These are phyloP conservation scores for Chaetura pelagica DNA, from an alignment of 2,113 vertebrate genomes.

Conservation along the genomic window DNA sequence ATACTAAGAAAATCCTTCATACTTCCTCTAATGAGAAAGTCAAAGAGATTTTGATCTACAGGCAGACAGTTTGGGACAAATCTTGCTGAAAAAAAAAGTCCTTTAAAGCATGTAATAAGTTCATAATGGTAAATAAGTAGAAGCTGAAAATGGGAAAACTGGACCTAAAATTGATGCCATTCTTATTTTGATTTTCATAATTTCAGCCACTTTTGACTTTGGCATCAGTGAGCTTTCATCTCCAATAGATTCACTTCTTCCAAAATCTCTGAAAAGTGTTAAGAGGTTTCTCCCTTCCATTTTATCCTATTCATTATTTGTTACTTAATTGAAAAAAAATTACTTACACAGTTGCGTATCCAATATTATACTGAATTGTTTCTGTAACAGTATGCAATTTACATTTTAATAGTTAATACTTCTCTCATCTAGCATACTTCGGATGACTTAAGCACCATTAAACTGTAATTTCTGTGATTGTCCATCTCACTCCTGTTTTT, in stretches of 20 bases:
- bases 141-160: background rate
- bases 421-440: background rate
- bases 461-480: background rate
- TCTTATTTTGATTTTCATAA: background rate
- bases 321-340: background rate
- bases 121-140: background rate
- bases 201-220: background rate
- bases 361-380: background rate
- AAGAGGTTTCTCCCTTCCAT: background rate
- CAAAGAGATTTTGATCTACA: background rate
- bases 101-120: background rate
- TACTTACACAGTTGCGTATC: background rate
- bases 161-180: background rate
- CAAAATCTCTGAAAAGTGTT: background rate
- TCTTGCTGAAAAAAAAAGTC: accelerated
- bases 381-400: background rate
- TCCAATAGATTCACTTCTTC: background rate
- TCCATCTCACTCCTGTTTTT: background rate
- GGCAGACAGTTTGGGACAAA: background rate
- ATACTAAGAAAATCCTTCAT: background rate
- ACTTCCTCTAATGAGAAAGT: background rate
- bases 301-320: background rate
- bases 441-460: background rate
- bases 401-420: background rate
- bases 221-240: background rate